Conservation (phyloP, 2,113 vertebrate genomes). For the Passer montanus region DNA sequence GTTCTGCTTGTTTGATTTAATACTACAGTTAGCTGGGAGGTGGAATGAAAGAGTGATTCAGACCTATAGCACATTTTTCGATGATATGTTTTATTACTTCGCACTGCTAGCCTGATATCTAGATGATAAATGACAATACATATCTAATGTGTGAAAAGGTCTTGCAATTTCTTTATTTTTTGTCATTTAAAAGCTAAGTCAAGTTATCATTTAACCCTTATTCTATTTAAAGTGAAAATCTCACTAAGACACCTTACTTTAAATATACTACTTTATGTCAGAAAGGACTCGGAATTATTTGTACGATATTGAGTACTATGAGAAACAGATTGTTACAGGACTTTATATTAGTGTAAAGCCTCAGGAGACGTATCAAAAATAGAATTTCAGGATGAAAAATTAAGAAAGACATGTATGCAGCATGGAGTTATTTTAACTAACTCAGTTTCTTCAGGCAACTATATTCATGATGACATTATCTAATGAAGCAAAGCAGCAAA, state of each 20-base stretch:
- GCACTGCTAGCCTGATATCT: slow-evolving; percentile 97
- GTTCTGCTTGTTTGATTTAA: slow-evolving; percentile 99
- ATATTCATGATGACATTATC: slow-evolving; percentile 27
- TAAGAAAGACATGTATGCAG: background rate
- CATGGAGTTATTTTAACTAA: slow-evolving; percentile 53
- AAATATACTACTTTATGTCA: slow-evolving; percentile 67
- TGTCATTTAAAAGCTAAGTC: slow-evolving; percentile 86
- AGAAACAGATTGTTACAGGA: slow-evolving; percentile 34
- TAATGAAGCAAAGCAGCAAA: slow-evolving; percentile 30
- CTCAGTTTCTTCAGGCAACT: slow-evolving; percentile 28
- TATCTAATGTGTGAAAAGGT: slow-evolving; percentile 88
- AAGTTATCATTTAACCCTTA: slow-evolving; percentile 87
- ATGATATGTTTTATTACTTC: slow-evolving; percentile 99
- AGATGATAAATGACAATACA: slow-evolving; percentile 98
- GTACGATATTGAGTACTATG: background rate
- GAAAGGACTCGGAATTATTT: slow-evolving; percentile 57
- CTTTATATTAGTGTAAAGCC: slow-evolving; percentile 15
- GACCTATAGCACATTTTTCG: slow-evolving; percentile 99
- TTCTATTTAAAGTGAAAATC: slow-evolving; percentile 76
- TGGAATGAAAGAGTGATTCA: slow-evolving; percentile 99
- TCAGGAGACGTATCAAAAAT: slow-evolving; percentile 22
- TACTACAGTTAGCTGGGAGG: slow-evolving; percentile 98
- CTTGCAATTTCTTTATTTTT: slow-evolving; percentile 89
- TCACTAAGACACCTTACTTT: slow-evolving; percentile 67
- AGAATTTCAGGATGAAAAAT: slow-evolving; percentile 58